Base-by-base conservation (phyloP, 2,888 invertebrate genomes). In the Plagodis pulveraria region DNA sequence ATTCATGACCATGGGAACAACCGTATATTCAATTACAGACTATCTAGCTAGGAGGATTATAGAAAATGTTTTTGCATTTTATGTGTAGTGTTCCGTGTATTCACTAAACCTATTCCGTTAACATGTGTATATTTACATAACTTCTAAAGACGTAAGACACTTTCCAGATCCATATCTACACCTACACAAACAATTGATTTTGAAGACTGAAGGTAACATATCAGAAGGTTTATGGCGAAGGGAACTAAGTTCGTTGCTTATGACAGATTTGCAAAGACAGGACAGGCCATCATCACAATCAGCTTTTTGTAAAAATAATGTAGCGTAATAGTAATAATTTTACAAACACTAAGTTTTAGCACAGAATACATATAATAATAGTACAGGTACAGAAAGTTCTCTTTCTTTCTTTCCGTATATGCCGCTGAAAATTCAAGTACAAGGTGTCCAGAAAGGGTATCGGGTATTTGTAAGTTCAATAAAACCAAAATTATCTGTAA, bases 1-100 rank as follows among this genome's bases (percentile, higher is more conserved):
- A 72, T 62, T 69, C 70, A 70, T 65, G 70, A 74, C 56, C 58
- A 54, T 60, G 72, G 69, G 49, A 65, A 46, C 44, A 71, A 69
- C 56, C 64, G 72, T 36, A 71, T 71, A 70, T 67, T 53, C 46
- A 46, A 46, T 34, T 46, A 46, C 35, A 33, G 72, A 49, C 66
- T 73, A 32, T 72, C 70, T 70, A 67, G 65, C 70, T 60, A 58
- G 73, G 43, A 67, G 66, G 49, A 66, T 67, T 54, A 46, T 71
- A 53, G 66, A 70, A 69, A 67, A 68, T 68, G 67, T 66, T 50
- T 70, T 71, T 63, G 66, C 33, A 63, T 65, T 65, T 35, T 35
- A 35, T 47, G 35, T 47, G 65, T 64, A 35, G 72, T 73, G 32
- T 76, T 77, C 54, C 71, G 74, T 54, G 60, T 74, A 63, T 42